Conservation (phyloP, 2,113 vertebrate species). For the Actinemys pallida region DNA sequence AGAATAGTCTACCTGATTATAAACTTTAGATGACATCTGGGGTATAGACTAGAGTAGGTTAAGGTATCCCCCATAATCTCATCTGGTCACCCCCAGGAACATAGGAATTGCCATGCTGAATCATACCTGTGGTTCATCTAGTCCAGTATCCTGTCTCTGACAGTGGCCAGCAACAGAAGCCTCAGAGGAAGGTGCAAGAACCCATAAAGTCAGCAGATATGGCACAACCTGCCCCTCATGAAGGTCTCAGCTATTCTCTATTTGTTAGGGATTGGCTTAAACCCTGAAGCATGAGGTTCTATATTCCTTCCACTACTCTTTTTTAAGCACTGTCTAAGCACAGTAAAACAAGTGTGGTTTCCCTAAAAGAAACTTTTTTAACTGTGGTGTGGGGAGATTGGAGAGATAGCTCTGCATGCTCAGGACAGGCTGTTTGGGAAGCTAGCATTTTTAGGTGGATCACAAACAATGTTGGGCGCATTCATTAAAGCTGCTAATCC, state of each 20-base stretch:
- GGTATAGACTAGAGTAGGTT: neutral
- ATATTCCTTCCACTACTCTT: neutral
- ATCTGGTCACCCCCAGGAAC: neutral
- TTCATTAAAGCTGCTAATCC: neutral
- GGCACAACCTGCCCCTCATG: accelerated
- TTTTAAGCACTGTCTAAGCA: neutral
- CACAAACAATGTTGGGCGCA: neutral
- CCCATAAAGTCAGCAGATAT: accelerated
- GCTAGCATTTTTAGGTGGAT: neutral
- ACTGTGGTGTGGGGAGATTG: neutral
- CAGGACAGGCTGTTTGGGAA: neutral
- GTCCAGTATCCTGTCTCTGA: neutral
- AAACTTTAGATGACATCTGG: neutral
- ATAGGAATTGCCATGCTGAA: neutral
- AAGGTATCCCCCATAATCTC: neutral
- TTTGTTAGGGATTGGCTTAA: neutral
- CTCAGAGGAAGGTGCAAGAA: neutral
- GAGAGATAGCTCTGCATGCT: neutral
- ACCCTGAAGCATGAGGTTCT: neutral
- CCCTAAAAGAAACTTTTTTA: neutral
- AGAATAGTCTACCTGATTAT: neutral
- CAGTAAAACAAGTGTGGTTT: accelerated
- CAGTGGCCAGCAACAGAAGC: neutral
- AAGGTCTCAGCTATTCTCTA: neutral
- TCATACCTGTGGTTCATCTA: neutral